phyloP scores from a whole-genome alignment of 2,113 vertebrate species.

The Leptocoma aspasia region DNA sequence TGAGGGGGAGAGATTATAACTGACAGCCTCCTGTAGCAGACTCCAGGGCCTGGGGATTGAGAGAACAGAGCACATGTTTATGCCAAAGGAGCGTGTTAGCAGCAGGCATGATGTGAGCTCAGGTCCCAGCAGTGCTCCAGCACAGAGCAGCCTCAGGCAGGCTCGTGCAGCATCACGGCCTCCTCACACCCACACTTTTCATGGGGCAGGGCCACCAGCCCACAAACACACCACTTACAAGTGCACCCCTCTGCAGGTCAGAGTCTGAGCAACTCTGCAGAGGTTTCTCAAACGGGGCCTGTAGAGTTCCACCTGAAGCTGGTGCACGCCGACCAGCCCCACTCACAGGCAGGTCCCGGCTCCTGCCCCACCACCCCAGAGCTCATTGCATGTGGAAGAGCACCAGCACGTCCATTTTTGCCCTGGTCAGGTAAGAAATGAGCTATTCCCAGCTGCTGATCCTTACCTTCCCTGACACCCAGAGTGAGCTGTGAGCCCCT shows the following conservation, averaged over 20 bases:
- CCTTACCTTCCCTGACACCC: rapidly evolving
- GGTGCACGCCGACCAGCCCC: not conserved
- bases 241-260: not conserved
- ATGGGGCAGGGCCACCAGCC: not conserved
- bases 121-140: rapidly evolving
- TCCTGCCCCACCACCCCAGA: not conserved
- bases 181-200: not conserved
- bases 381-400: rapidly evolving
- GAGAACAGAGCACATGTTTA: not conserved
- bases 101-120: not conserved
- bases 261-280: not conserved
- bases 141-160: not conserved
- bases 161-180: rapidly evolving
- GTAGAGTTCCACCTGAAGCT: rapidly evolving
- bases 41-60: not conserved
- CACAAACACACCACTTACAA: not conserved
- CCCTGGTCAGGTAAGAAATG: rapidly evolving
- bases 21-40: not conserved
- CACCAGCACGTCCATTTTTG: not conserved
- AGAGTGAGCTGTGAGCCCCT: not conserved
- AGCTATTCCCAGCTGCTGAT: not conserved
- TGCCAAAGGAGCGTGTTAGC: not conserved
- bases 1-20: not conserved
- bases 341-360: rapidly evolving
- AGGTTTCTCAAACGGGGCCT: rapidly evolving